A percentile compares a stretch with the other conserved stretches of the same genome.
These are phyloP conservation scores for Hyperoplus lanceolatus DNA, from an alignment of 2,797 vertebrate genomes.

Conservation along the genomic window DNA sequence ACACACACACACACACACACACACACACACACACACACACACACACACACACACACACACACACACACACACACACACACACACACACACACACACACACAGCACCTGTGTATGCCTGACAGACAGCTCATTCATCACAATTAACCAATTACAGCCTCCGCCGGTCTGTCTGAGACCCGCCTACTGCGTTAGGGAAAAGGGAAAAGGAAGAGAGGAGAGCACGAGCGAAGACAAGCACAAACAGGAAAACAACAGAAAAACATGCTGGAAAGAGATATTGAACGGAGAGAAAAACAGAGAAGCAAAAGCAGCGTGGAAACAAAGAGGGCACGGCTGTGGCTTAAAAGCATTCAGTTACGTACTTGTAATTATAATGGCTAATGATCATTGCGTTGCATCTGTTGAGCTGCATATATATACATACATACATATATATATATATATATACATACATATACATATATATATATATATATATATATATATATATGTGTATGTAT, in stretches of 20 bases:
- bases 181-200: conserved; percentile 70
- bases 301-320: not conserved
- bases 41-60: conserved; percentile 60
- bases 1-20: conserved; percentile 59
- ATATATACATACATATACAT: no score
- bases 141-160: conserved; percentile 88
- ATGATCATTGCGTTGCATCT: not conserved
- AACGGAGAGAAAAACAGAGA: not conserved
- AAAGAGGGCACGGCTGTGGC: not conserved
- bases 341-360: conserved; percentile 3
- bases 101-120: conserved; percentile 88
- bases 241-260: conserved; percentile 17
- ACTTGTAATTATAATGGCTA: not conserved
- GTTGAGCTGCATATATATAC: not conserved
- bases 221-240: conserved; percentile 32
- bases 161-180: conserved; percentile 82
- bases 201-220: conserved; percentile 49
- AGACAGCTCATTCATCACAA: conserved; percentile 91
- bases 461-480: no score
- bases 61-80: conserved; percentile 52
- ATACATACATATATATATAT: no score
- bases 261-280: conserved; percentile 9
- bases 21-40: conserved; percentile 53
- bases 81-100: conserved; percentile 58
- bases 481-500: no score